These are phyloP conservation scores for Mesorhabditis sp. DNA, from an alignment of 2,888 invertebrate genomes.

Conservation along the genomic window DNA sequence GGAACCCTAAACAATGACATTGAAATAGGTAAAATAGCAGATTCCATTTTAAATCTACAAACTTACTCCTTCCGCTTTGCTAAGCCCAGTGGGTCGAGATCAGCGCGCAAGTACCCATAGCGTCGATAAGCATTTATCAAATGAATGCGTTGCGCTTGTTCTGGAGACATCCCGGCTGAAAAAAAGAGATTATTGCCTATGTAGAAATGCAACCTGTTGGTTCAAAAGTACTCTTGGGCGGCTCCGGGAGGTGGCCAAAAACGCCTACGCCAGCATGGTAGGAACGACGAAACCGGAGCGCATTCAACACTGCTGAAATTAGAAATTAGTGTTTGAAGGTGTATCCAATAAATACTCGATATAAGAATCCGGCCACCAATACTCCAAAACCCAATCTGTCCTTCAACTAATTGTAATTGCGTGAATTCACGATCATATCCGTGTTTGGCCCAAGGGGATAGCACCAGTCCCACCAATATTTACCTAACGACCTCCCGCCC, in stretches of 20 bases:
- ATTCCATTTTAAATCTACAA: background rate
- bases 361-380: no score
- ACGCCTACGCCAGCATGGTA: constrained; percentile 36
- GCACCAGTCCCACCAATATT: no score
- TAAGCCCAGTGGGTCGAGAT: constrained; percentile 51
- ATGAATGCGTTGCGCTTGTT: constrained; percentile 42
- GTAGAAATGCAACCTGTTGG: constrained; percentile 22
- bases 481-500: no score
- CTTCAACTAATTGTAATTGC: no score
- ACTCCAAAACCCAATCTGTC: no score
- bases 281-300: constrained; percentile 13
- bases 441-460: no score
- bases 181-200: background rate
- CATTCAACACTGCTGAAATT: background rate
- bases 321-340: background rate
- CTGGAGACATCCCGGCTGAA: constrained; percentile 28
- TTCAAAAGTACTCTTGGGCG: constrained; percentile 35
- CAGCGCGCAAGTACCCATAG: constrained; percentile 51
- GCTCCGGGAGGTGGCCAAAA: constrained; percentile 41
- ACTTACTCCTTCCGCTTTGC: constrained; percentile 30
- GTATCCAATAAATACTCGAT: no score
- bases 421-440: no score
- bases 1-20: constrained; percentile 31
- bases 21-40: no score
- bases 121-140: constrained; percentile 52